Evolutionary conservation across 1,140 invertebrate genomes (phyloP).

Genomic region (Drosophila guanche): DNA sequence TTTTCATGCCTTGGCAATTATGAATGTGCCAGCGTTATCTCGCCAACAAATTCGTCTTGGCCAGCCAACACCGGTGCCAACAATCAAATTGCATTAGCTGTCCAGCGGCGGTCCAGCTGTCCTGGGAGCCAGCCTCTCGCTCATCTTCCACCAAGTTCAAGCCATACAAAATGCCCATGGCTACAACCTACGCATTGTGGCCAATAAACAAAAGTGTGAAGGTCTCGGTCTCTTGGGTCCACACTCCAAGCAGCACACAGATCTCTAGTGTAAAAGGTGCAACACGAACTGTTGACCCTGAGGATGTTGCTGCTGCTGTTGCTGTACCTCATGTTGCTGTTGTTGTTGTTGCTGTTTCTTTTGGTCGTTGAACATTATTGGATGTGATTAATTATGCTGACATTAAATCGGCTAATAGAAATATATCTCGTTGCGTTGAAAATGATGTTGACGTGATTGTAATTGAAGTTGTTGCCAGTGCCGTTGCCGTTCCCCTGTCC

Average conservation of each 20-base stretch:
- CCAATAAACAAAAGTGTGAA: conserved; percentile 80
- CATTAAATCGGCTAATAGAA: conserved; percentile 82
- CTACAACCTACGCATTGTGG: conserved; percentile 78
- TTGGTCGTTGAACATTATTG: conserved; percentile 59
- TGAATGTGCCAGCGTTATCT: conserved; percentile 39
- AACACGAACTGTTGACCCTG: conserved; percentile 71
- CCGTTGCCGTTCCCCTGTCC: conserved; percentile 27
- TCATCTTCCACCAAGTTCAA: conserved; percentile 24
- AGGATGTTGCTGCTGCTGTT: conserved; percentile 34
- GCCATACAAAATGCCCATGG: conserved; percentile 62
- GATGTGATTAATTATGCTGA: conserved; percentile 80
- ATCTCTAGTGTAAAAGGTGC: conserved; percentile 25
- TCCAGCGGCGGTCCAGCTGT: neutral
- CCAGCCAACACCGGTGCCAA: conserved; percentile 32
- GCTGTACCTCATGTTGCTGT: conserved; percentile 23
- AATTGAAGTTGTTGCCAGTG: conserved; percentile 71
- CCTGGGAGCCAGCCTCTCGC: conserved; percentile 1
- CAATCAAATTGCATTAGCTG: conserved; percentile 66
- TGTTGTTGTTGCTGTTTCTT: conserved; percentile 38
- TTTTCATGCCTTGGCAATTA: conserved; percentile 25
- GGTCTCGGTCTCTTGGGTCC: conserved; percentile 39
- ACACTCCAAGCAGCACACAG: too few species aligned
- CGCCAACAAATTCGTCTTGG: conserved; percentile 51
- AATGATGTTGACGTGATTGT: conserved; percentile 81
- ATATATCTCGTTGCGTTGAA: conserved; percentile 80